Conservation (phyloP, 2,113 vertebrate species). For the Melozone crissalis region DNA sequence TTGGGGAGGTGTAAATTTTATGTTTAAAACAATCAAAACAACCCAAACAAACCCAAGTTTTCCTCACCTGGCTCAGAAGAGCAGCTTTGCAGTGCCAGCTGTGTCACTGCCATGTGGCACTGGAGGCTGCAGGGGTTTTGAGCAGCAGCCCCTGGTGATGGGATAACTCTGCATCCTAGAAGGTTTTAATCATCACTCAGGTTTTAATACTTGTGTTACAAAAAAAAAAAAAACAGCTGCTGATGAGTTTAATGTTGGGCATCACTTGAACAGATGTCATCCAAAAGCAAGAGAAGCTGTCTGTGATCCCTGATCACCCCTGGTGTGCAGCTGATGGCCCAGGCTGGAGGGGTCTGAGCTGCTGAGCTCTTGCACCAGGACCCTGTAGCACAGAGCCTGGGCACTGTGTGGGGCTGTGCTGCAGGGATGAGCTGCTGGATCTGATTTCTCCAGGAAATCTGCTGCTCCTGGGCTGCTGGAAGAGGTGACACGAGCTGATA, state of each 20-base stretch:
- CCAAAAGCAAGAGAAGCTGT: background rate
- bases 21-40: background rate
- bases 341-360: background rate
- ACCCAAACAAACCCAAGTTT: background rate
- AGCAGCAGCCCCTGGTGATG: background rate
- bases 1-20: background rate
- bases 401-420: background rate
- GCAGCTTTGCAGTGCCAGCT: background rate
- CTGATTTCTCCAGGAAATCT: background rate
- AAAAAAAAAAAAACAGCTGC: background rate
- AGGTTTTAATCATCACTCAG: background rate
- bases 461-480: background rate
- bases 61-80: background rate
- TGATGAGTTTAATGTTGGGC: background rate
- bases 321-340: background rate
- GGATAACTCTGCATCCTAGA: background rate
- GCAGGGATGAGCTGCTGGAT: fast-evolving
- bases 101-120: fast-evolving
- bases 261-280: background rate
- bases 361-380: background rate
- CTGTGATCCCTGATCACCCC: background rate
- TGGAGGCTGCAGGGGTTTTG: background rate
- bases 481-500: fast-evolving
- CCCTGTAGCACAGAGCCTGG: background rate
- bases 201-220: background rate